Base-by-base conservation (phyloP, 1,140 invertebrate species). In the Hycleus phaleratus region DNA sequence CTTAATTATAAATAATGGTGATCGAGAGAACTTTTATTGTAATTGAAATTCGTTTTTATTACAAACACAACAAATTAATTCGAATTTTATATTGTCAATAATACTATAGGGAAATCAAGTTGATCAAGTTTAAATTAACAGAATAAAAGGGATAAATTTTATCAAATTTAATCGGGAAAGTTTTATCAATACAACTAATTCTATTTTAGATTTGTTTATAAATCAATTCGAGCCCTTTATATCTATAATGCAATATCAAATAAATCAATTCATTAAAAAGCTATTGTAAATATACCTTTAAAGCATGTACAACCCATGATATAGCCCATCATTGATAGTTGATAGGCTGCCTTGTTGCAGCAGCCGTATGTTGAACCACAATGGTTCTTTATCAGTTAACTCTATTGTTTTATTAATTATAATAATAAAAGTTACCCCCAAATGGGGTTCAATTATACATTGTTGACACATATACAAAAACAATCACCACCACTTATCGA, bases 241-340 rank as follows among this genome's bases (percentile, higher is more conserved):
- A 18, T 18, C 18, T 18, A 18, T 18, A 18, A 1, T 1, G 18
- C 18, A 18, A 18, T 18, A 18, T 18, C 18, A 18, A 18, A 18
- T 18, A 18, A 18, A 18, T 18, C 18, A 18, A 18, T 18, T 9
- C 4, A 46, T 46, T 46, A 46, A 46, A 12, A 24, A 46, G 18
- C n/a, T 46, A 24, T 18, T 18, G 18, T 32, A 5, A 32, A 5
- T 5, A 18, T 83, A 89, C 87, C 87, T 88, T 88, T 88, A 78
- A 89, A 84, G 80, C 86, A 88, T 78, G 87, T 86, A 80, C 87
- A 90, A 77, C 88, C 87, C 88, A 90, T 90, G 82, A 90, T 90
- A 82, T 88, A 90, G 78, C 85, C 86, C 86, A 89, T 90, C 86
- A 89, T 87, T 72, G 80, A 81, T 70, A 66, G 64, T 48, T 65